Base-by-base conservation (phyloP, 2,113 vertebrate genomes). In the Camarhynchus parvulus region DNA sequence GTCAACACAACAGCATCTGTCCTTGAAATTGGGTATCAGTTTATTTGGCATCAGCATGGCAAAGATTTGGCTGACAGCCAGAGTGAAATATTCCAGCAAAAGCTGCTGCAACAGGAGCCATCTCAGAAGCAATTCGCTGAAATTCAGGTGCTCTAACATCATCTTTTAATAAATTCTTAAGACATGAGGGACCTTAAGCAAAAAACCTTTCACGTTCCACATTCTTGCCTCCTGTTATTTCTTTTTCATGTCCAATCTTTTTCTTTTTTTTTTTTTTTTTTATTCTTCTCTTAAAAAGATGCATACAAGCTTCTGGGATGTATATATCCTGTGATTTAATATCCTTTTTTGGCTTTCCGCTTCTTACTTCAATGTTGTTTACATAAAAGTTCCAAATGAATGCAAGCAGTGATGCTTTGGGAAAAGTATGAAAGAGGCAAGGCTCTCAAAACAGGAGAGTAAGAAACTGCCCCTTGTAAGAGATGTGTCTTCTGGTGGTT, bases 1-100 rank as follows among this genome's bases (percentile, higher is more conserved):
- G 90, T 94, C 95, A 92, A 81, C 92, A 83, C 90, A 92, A 82
- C 85, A 93, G 92, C 93, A 92, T 95, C 95, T 96, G 93, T 83
- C 44, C 0, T 95, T 85, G 79, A 92, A 94, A 96, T 88, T 92
- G 56, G 70, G 56, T 90, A 86, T 95, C 52, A 56, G 21, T 93
- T 97, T 93, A 75, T 94, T 95, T 97, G 95, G 95, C 92, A 94
- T 96, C 89, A 92, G 87, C 53, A 15, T 87, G 82, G 92, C 69
- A 44, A 83, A 91, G 87, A 49, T 91, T 84, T 96, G 92, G 90
- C 83, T 93, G 88, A 41, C 88, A 86, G 94, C 95, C 95, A 95
- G 47, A 72, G 61, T 81, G 44, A 96, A 93, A 78, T 90, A 96
- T 86, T 94, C 79, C 79, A 90, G 82, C 75, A 90, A 73, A 90